Evolutionary conservation across 2,797 vertebrate genomes (phyloP).

Genomic region (Orestias chungarensis): DNA sequence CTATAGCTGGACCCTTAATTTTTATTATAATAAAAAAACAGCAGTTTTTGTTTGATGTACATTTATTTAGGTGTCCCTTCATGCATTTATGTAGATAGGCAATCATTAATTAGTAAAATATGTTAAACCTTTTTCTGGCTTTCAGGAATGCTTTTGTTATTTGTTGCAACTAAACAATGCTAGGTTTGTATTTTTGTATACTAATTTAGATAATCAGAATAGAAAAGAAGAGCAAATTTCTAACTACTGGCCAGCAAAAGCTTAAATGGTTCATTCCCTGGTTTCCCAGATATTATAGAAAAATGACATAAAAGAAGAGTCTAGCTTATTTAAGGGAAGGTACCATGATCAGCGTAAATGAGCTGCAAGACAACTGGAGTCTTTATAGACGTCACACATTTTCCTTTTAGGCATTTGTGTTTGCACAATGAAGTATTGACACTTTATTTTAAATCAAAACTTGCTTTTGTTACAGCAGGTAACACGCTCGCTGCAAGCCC

Average conservation of each 20-base stretch:
- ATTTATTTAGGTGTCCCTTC: background rate
- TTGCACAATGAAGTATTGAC: background rate
- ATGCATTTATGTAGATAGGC: background rate
- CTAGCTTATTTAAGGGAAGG: background rate
- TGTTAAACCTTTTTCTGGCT: background rate
- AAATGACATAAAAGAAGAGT: background rate
- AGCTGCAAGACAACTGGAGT: slow-evolving; percentile 14
- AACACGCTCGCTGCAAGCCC: slow-evolving; percentile 21
- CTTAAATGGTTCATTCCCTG: background rate
- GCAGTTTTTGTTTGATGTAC: background rate
- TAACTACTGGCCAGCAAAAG: background rate
- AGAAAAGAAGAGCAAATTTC: background rate
- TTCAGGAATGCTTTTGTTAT: background rate
- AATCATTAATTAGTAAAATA: background rate
- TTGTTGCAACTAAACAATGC: background rate
- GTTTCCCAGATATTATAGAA: background rate
- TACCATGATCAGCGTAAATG: too few species aligned
- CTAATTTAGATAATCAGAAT: background rate
- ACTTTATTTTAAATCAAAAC: background rate
- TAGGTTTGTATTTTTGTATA: background rate
- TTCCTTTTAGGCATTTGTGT: slow-evolving; percentile 4
- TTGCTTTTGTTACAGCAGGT: slow-evolving; percentile 20
- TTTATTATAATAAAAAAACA: background rate
- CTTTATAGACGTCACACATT: background rate
- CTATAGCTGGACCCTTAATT: background rate